A percentile compares a stretch with the other conserved stretches of the same genome.
Conservation (phyloP, 2,113 vertebrate genomes). For the Piaya cayana region DNA sequence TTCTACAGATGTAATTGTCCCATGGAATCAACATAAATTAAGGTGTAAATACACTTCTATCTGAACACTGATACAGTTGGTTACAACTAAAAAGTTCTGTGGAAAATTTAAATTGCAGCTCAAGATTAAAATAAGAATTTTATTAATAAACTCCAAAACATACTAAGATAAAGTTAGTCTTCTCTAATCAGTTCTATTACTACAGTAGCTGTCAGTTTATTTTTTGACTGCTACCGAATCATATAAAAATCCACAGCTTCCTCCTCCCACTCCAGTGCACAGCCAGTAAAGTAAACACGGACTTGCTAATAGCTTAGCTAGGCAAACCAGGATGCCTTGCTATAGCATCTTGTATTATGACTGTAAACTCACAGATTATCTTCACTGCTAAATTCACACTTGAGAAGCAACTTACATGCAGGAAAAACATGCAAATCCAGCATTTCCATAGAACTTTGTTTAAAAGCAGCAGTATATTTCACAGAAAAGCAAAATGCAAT, state of each 20-base stretch:
- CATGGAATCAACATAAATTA: not conserved
- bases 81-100: not conserved
- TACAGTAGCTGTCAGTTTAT: not conserved
- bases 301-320: not conserved
- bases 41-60: not conserved
- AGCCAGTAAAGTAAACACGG: not conserved
- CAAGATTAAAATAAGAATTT: not conserved
- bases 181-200: not conserved
- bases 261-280: not conserved
- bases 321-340: not conserved
- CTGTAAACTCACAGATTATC: not conserved
- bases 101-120: not conserved
- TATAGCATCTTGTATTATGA: not conserved
- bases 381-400: not conserved
- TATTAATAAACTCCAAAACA: not conserved
- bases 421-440: not conserved
- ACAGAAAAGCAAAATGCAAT: not conserved
- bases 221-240: not conserved
- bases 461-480: not conserved
- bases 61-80: not conserved
- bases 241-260: not conserved
- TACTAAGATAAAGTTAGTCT: not conserved
- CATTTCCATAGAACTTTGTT: not conserved
- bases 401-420: not conserved
- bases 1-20: not conserved